Base-by-base conservation (phyloP, 1,140 invertebrate species). In the Ceratina japonica region DNA sequence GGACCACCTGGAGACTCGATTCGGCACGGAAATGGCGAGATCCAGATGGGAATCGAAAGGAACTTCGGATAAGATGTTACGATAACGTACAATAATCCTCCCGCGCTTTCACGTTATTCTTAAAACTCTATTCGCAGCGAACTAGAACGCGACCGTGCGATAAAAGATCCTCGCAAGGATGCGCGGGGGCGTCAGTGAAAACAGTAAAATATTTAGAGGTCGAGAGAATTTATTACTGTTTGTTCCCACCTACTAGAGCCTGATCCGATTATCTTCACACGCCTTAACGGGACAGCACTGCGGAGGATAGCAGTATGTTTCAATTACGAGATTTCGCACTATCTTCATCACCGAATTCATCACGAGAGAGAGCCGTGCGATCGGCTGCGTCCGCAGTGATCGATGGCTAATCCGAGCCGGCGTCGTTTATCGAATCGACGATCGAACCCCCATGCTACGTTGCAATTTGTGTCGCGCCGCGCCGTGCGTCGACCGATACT, bases 391-490 rank as follows among this genome's bases (percentile, higher is more conserved):
- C 37, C 37, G 37, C 20, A 16, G 70, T 73, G 76, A 79, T 73
- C 61, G 76, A 73, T 73, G 76, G 61, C 69, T 73, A 73, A 74
- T 79, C 69, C 52, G 44, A 27, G 20, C 15, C 44, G 20, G 62
- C 51, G 62, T 27, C 70, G 64, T 75, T 80, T 75, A 80, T 75
- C 78, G 78, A 66, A 75, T 80, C 72, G 78, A 52, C 56, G 64
- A 80, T 80, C 72, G 72, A 68, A 69, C 56, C 20, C 63, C 37
- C 37, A 44, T 44, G 37, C 37, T 44, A 44, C 37, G 37, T 68
- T 52, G 54, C 58, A 66, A 80, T 80, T 75, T 54, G 27, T 80
- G 73, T 52, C 72, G 20, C 16, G 20, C 15, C 16, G 59, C 15
- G 2, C 52, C 59, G 10, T 44, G 37, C 37, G 37, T 44, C 37